Evolutionary conservation across 2,797 vertebrate genomes (phyloP).

Genomic region (Coilia nasus): DNA sequence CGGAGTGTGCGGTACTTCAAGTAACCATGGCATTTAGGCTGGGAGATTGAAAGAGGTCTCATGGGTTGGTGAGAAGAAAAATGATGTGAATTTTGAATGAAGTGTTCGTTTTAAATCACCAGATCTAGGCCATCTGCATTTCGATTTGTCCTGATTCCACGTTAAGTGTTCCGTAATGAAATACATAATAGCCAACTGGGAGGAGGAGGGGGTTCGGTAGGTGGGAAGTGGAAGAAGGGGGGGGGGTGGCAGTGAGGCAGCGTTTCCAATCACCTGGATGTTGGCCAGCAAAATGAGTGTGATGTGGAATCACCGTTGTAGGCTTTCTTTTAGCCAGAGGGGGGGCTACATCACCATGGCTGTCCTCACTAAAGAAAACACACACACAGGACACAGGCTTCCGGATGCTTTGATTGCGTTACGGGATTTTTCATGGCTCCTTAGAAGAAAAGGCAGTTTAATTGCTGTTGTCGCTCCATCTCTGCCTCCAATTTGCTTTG

Average conservation of each 20-base stretch:
- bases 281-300: slow-evolving; percentile 1
- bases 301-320: slow-evolving; percentile 12
- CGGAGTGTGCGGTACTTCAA: background rate
- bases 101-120: background rate
- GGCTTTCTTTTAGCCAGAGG: background rate
- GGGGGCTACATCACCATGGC: background rate
- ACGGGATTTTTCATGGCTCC: slow-evolving; percentile 60
- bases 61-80: background rate
- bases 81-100: background rate
- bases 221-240: background rate
- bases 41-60: background rate
- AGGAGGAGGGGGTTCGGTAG: background rate
- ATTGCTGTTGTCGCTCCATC: slow-evolving; percentile 63
- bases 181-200: background rate
- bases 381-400: slow-evolving; percentile 32
- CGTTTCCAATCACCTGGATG: background rate
- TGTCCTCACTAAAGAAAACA: background rate
- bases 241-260: background rate
- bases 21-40: background rate
- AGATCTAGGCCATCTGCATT: background rate
- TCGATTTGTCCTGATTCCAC: background rate
- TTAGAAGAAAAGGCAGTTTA: slow-evolving; percentile 61
- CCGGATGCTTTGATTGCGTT: slow-evolving; percentile 52
- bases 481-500: slow-evolving; percentile 60
- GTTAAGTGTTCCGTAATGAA: background rate